A percentile compares a stretch with the other conserved stretches of the same genome.
Conservation (phyloP, 2,113 vertebrate genomes). For the Sylvicapra grimmia region DNA sequence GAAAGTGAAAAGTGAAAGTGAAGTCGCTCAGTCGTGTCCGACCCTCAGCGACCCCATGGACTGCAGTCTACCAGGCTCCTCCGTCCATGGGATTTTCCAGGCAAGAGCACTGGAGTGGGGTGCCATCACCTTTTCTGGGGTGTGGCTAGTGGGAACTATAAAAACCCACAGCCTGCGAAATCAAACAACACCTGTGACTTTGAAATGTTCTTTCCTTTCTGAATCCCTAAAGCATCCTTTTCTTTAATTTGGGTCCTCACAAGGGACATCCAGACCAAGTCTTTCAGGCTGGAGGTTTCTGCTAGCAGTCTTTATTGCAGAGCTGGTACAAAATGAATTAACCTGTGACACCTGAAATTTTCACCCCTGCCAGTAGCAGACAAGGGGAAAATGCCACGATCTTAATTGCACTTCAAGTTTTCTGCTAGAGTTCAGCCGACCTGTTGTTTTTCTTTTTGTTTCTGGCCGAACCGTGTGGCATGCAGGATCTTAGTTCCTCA, state of each 20-base stretch:
- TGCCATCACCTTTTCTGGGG: background rate
- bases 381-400: background rate
- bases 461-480: background rate
- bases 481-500: background rate
- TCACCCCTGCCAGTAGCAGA: background rate
- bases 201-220: background rate
- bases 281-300: background rate
- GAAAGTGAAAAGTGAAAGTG: too few relatives aligned
- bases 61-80: too few relatives aligned
- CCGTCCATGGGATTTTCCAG: too few relatives aligned
- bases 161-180: background rate
- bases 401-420: background rate
- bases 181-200: background rate
- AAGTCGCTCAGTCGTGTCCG: too few relatives aligned
- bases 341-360: background rate
- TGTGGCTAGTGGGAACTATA: background rate
- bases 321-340: background rate
- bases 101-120: too few relatives aligned
- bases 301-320: background rate
- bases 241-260: background rate
- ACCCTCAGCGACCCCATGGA: too few relatives aligned
- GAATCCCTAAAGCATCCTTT: background rate
- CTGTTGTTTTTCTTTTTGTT: background rate
- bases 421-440: background rate
- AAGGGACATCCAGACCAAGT: background rate